A percentile compares a stretch with the other conserved stretches of the same genome.
phyloP scores from a whole-genome alignment of 2,888 invertebrate genomes.

The Orthonevra nobilis region DNA sequence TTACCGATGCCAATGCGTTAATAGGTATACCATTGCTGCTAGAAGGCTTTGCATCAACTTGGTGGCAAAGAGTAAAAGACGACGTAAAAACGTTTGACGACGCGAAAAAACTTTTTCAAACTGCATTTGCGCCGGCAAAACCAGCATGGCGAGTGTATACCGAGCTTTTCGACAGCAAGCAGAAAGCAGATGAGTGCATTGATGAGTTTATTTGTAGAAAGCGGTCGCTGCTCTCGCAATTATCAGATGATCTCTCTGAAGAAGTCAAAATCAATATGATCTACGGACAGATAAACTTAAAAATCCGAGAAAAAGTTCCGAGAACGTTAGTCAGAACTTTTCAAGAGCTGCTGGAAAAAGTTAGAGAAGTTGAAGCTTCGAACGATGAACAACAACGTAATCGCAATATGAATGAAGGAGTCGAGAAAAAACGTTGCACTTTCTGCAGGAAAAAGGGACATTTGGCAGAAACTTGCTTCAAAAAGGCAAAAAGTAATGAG shows the following conservation, averaged over 20 bases:
- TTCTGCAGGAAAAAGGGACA: not conserved
- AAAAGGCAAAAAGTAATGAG: not conserved
- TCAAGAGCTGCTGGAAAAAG: not conserved
- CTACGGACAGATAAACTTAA: not conserved
- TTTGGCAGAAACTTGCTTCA: not conserved
- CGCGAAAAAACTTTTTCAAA: not conserved
- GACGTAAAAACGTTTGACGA: conserved; percentile 9
- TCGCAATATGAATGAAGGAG: not conserved
- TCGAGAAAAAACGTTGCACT: not conserved
- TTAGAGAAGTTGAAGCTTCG: not conserved
- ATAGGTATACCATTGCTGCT: not conserved
- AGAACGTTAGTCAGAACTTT: not conserved
- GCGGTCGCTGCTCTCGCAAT: not conserved
- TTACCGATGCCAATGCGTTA: not conserved
- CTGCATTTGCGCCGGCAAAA: conserved; percentile 8
- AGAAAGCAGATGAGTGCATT: not conserved
- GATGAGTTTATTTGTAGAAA: not conserved
- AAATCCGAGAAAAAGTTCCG: not conserved
- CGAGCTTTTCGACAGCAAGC: not conserved
- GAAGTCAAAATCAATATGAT: not conserved
- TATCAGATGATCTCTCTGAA: conserved; percentile 4
- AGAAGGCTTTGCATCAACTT: not conserved
- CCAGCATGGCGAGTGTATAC: conserved; percentile 18
- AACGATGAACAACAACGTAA: not conserved
- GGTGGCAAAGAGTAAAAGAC: conserved; percentile 8